Conservation (phyloP, 1,140 invertebrate genomes). For the Zeugodacus cucurbitae region DNA sequence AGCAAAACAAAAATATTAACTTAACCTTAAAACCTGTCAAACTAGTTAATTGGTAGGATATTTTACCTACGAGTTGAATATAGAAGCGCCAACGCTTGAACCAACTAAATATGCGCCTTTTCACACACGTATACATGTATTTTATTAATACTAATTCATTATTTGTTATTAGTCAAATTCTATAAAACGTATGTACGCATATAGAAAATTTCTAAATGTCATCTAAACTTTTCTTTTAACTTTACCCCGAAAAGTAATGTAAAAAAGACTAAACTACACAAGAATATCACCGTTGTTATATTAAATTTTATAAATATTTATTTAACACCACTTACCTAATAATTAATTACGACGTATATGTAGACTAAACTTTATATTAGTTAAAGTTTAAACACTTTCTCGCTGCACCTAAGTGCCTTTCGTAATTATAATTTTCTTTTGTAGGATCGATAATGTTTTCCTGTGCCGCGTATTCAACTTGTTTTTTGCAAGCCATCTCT, state of each 20-base stretch:
- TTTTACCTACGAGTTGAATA: not conserved
- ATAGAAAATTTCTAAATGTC: not conserved
- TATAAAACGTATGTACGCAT: not conserved
- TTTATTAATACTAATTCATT: too few relatives aligned
- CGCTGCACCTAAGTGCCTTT: not conserved
- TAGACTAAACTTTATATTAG: not conserved
- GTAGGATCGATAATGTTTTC: not conserved
- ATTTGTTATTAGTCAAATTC: not conserved
- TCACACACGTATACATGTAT: not conserved
- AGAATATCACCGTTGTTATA: not conserved
- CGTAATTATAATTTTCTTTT: slow-evolving; percentile 14
- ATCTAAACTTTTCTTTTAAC: too few relatives aligned
- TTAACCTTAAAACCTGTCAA: not conserved
- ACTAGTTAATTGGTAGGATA: not conserved
- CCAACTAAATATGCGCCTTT: not conserved
- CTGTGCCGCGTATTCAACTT: not conserved
- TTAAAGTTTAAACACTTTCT: not conserved
- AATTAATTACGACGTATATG: not conserved
- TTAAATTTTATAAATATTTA: not conserved
- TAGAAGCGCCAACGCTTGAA: not conserved
- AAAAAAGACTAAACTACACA: not conserved
- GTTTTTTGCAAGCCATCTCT: not conserved
- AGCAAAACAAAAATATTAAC: slow-evolving; percentile 18
- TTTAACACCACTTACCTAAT: not conserved
- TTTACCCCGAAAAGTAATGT: not conserved